These are phyloP conservation scores for Sinotaia quadrata DNA, from an alignment of 2,888 invertebrate species.

Conservation along the genomic window DNA sequence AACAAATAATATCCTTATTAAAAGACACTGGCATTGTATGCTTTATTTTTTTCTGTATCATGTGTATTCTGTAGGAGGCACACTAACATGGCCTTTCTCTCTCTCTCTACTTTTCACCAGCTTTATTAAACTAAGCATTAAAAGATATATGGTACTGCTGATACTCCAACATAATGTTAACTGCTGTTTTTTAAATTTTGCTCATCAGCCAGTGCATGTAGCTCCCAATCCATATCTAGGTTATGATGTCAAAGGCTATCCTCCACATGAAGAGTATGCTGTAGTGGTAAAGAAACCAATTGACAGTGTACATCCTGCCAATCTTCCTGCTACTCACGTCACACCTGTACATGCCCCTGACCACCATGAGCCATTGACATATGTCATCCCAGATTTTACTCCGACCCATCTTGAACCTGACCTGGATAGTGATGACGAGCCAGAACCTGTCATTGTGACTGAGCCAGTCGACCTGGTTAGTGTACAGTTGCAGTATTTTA, in stretches of 20 bases:
- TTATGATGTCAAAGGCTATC: slow-evolving; percentile 42
- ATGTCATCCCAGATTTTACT: background rate
- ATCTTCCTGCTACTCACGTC: background rate
- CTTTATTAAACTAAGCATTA: too few species aligned
- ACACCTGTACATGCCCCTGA: background rate
- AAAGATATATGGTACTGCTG: too few species aligned
- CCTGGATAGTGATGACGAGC: slow-evolving; percentile 18
- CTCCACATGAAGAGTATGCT: slow-evolving; percentile 23
- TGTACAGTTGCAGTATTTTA: too few species aligned
- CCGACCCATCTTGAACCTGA: slow-evolving; percentile 10
- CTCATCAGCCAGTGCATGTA: background rate
- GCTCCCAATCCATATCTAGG: slow-evolving; percentile 36
- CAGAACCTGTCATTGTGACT: slow-evolving; percentile 26
- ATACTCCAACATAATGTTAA: too few species aligned
- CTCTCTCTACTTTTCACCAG: too few species aligned
- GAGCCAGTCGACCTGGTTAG: too few species aligned
- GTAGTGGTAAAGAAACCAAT: slow-evolving; percentile 33
- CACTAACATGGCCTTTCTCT: too few species aligned
- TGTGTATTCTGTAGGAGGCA: too few species aligned
- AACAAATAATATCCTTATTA: too few species aligned
- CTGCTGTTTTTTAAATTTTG: too few species aligned
- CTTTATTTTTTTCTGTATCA: too few species aligned
- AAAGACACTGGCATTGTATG: too few species aligned
- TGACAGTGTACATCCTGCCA: background rate
- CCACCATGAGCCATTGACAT: slow-evolving; percentile 2